Base-by-base conservation (phyloP, 2,888 invertebrate genomes). In the Drosophila mimica region DNA sequence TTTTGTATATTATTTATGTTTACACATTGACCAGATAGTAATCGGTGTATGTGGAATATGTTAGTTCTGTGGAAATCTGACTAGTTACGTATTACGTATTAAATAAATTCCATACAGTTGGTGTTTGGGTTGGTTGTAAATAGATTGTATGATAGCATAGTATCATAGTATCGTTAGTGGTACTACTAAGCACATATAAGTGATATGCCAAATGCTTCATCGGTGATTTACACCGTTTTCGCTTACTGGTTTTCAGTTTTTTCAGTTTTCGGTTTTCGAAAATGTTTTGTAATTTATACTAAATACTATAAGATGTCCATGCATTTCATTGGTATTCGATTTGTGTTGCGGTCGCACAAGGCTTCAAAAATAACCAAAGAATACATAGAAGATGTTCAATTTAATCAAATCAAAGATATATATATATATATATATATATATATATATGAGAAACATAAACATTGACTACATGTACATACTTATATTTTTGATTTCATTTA, bases 181-280 rank as follows among this genome's bases (percentile, higher is more conserved):
- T 51, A 31, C 56, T 58, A 54, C 36, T 60, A 68, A 40, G 68
- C 46, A 78, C 64, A 73, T 63, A 75, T 75, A 60, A 38, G 34
- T 59, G 65, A 80, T 78, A 80, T 80, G 80, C 34, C 80, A 79
- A 74, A 63, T 70, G 77, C 76, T 60, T 70, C 66, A 59, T 61
- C 59, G 48, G 61, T 56, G 61, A 38, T 36, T 63, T 33, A 61
- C 57, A 49, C 43, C 31, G 31, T 54, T 25, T 36, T 28, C 51
- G 28, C 43, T 46, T 46, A 46, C 25, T 46, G 46, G 8, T 15
- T 46, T 28, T 46, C 20, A 25, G 20, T 43, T n/a, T 40, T 43
- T 11, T 38, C 38, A 25, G 46, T 46, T 25, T 46, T 40, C 40
- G 40, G 40, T 40, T n/a, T 11, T n/a, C 40, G 40, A 40, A 40